Percentiles rank a stretch among this genome's conserved stretches.
phyloP scores from a whole-genome alignment of 2,113 vertebrate species.

The Tetrao urogallus region DNA sequence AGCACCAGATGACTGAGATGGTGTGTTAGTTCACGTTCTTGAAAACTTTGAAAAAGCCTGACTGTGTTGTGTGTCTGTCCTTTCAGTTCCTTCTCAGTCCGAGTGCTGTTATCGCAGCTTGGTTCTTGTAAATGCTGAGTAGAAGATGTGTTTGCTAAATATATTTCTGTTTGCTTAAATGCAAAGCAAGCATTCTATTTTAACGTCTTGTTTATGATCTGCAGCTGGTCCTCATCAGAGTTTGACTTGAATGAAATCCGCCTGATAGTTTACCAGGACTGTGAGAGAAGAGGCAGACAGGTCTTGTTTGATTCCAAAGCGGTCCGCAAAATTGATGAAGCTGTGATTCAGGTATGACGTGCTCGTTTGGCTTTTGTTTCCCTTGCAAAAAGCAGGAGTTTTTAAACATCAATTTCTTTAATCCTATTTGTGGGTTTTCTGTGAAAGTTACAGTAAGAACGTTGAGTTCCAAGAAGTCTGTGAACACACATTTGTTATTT shows the following conservation, averaged over 20 bases:
- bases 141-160: neutral
- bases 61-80: neutral
- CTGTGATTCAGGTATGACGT: slow-evolving; percentile 77
- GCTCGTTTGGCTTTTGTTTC: neutral
- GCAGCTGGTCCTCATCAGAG: slow-evolving; percentile 86
- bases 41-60: neutral
- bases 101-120: neutral
- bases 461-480: neutral
- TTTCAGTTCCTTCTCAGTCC: neutral
- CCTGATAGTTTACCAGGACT: slow-evolving; percentile 90
- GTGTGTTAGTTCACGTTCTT: neutral
- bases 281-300: slow-evolving; percentile 88
- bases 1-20: neutral
- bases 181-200: neutral
- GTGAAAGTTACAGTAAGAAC: neutral
- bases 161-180: neutral
- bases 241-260: slow-evolving; percentile 88
- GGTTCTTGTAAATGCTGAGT: neutral
- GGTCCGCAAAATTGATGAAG: slow-evolving; percentile 80
- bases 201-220: slow-evolving; percentile 30
- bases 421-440: neutral
- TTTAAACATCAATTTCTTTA: neutral
- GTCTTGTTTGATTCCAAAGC: slow-evolving; percentile 91
- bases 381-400: neutral
- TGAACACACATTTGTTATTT: neutral